Evolutionary conservation across 2,113 vertebrate species (phyloP).

Genomic region (Ammodytes dubius): DNA sequence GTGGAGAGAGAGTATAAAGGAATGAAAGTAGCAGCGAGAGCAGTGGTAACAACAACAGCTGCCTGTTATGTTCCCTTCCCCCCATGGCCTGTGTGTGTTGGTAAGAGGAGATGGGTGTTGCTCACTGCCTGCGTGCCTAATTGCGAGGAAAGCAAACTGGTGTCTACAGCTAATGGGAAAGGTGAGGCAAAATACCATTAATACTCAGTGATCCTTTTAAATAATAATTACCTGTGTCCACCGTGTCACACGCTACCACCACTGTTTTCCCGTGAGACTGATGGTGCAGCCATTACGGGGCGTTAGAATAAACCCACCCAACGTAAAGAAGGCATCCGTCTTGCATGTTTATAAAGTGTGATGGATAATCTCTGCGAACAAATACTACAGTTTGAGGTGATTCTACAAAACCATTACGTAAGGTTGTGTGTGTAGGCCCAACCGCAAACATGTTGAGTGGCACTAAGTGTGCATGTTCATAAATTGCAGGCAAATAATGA

Average conservation of each 20-base stretch:
- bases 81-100: constrained; percentile 62
- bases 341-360: constrained; percentile 25
- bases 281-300: constrained; percentile 42
- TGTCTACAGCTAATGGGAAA: constrained; percentile 79
- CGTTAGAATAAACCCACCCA: constrained; percentile 47
- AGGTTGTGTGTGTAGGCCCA: constrained; percentile 41
- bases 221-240: constrained; percentile 72
- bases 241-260: constrained; percentile 41
- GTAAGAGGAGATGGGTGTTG: constrained; percentile 74
- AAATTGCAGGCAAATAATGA: constrained; percentile 39
- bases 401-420: constrained; percentile 42
- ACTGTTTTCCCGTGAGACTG: constrained; percentile 45
- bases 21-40: constrained; percentile 48
- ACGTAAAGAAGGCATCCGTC: constrained; percentile 51
- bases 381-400: constrained; percentile 39
- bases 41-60: constrained; percentile 54
- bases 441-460: constrained; percentile 32
- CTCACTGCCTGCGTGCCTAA: constrained; percentile 72
- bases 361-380: constrained; percentile 31
- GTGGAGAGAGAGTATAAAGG: constrained; percentile 30
- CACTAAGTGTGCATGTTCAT: constrained; percentile 30
- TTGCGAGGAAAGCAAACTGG: constrained; percentile 81
- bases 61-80: constrained; percentile 59
- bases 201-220: constrained; percentile 75
- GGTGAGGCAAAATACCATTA: constrained; percentile 74